Conservation (phyloP, 2,113 vertebrate species). For the Brachyhypopomus gauderio region DNA sequence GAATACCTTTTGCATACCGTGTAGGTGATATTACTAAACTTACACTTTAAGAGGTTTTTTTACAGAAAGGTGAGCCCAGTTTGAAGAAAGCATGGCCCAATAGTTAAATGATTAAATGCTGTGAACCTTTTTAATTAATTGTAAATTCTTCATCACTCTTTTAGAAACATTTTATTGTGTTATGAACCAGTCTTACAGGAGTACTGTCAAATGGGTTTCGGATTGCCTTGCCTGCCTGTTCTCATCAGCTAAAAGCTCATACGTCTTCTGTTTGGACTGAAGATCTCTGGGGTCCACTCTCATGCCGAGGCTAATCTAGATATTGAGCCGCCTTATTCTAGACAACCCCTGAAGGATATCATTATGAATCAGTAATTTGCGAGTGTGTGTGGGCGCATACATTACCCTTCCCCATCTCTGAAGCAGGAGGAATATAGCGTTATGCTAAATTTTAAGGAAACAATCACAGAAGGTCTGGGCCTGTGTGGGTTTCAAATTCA, state of each 20-base stretch:
- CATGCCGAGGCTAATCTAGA: constrained; percentile 22
- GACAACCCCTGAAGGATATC: constrained; percentile 9
- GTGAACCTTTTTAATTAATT: background rate
- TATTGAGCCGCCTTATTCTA: constrained; percentile 16
- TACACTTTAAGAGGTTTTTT: background rate
- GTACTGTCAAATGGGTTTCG: background rate
- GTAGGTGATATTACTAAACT: background rate
- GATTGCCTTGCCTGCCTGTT: background rate
- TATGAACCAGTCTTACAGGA: background rate
- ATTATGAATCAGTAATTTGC: constrained; percentile 29
- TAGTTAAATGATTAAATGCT: background rate
- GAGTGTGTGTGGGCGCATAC: background rate
- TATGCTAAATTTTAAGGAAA: no score
- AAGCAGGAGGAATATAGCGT: no score
- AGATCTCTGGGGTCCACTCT: constrained; percentile 23
- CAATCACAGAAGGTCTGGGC: background rate
- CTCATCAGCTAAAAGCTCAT: constrained; percentile 4
- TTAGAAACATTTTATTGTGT: background rate
- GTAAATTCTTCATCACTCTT: background rate
- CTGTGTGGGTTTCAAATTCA: background rate
- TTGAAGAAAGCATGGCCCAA: background rate
- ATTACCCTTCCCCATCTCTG: no score
- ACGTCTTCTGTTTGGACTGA: background rate
- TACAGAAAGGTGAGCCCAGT: background rate
- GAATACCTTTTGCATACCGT: background rate